phyloP scores from a whole-genome alignment of 2,797 vertebrate genomes.

The Yasuhikotakia modesta region DNA sequence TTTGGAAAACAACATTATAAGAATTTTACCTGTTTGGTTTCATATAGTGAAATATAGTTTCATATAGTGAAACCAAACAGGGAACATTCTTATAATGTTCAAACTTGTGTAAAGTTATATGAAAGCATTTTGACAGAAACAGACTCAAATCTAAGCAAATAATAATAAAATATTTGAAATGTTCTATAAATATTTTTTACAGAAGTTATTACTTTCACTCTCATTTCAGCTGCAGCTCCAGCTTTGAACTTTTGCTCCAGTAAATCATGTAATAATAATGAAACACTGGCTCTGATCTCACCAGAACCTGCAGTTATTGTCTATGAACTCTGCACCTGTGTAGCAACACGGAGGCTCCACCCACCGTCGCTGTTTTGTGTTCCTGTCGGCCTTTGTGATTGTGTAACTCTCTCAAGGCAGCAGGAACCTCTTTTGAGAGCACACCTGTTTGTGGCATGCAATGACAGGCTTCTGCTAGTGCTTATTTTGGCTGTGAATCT shows the following conservation, averaged over 20 bases:
- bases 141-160: too few relatives aligned
- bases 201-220: background rate
- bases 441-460: slow-evolving; percentile 76
- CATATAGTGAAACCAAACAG: too few relatives aligned
- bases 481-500: slow-evolving; percentile 57
- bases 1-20: too few relatives aligned
- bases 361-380: background rate
- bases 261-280: background rate
- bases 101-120: too few relatives aligned
- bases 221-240: background rate
- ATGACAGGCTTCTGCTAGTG: slow-evolving; percentile 56
- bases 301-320: background rate
- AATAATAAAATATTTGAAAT: background rate
- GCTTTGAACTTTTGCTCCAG: slow-evolving; percentile 10
- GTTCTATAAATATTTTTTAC: background rate
- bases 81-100: too few relatives aligned
- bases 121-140: too few relatives aligned
- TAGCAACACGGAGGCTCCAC: background rate
- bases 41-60: too few relatives aligned
- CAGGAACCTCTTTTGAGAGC: slow-evolving; percentile 70
- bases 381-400: slow-evolving; percentile 64
- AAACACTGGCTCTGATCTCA: too few relatives aligned
- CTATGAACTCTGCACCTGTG: slow-evolving; percentile 18
- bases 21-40: too few relatives aligned
- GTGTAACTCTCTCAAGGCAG: slow-evolving; percentile 73